Evolutionary conservation across 2,113 vertebrate species (phyloP).

Genomic region (Larimichthys crocea): DNA sequence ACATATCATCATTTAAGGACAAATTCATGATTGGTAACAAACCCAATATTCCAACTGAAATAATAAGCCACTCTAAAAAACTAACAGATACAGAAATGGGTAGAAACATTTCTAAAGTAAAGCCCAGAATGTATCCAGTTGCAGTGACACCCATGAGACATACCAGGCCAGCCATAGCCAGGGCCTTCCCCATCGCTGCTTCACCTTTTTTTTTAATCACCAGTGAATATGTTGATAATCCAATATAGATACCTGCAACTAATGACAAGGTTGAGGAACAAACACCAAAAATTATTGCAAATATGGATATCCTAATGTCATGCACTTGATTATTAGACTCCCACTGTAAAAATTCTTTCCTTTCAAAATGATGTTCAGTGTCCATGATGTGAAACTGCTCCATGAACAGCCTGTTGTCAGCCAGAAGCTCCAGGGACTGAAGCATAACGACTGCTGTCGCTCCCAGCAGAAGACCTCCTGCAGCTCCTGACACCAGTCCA

Average conservation of each 20-base stretch:
- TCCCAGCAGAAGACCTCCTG: conserved; percentile 37
- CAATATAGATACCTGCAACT: too few relatives aligned
- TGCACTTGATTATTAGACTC: background rate
- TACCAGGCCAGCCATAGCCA: background rate
- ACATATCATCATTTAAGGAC: too few relatives aligned
- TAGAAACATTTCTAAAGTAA: background rate
- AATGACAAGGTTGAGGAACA: too few relatives aligned
- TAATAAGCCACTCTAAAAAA: background rate
- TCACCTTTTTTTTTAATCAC: too few relatives aligned
- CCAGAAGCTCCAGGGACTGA: conserved; percentile 33
- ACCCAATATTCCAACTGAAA: background rate
- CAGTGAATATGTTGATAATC: too few relatives aligned
- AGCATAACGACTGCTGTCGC: background rate
- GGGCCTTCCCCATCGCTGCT: too few relatives aligned
- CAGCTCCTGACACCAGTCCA: background rate
- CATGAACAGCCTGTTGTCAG: conserved; percentile 21
- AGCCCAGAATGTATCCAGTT: background rate
- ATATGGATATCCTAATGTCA: background rate
- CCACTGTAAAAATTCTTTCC: background rate
- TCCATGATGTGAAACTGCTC: background rate
- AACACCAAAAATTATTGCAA: background rate
- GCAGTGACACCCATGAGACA: conserved; percentile 14
- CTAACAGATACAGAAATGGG: background rate
- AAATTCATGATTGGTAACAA: too few relatives aligned
- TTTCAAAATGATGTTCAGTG: too few relatives aligned